Conservation (phyloP, 2,888 invertebrate species). For the Pherbina coryleti region DNA sequence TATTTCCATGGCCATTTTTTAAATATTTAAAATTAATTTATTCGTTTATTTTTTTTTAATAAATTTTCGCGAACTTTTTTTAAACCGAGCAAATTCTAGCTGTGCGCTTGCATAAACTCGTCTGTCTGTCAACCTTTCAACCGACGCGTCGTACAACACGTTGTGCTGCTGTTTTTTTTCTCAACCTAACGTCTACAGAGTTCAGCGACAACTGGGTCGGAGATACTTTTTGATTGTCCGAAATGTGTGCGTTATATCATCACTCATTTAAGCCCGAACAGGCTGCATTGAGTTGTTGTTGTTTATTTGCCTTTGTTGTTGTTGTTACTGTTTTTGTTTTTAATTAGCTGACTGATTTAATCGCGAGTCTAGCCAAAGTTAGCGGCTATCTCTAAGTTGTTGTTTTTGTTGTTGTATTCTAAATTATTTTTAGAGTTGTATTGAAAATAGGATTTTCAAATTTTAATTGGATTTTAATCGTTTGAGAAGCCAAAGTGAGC, state of each 20-base stretch:
- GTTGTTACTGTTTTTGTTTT: neutral
- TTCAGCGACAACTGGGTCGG: neutral
- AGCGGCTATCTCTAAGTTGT: neutral
- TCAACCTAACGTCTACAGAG: neutral
- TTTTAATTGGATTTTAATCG: neutral
- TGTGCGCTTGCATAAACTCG: too few species aligned
- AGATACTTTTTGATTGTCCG: neutral
- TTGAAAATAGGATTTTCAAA: neutral
- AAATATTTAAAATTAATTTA: too few species aligned
- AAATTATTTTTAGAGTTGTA: too few species aligned
- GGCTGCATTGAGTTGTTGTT: too few species aligned
- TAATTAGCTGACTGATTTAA: neutral
- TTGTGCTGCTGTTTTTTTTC: neutral
- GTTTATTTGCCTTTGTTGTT: too few species aligned
- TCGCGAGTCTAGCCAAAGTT: neutral
- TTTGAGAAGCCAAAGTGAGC: neutral
- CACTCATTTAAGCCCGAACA: too few species aligned
- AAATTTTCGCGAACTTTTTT: neutral
- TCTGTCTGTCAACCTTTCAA: neutral
- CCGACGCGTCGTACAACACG: neutral
- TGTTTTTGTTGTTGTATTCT: too few species aligned
- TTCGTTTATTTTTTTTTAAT: too few species aligned
- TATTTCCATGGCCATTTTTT: conserved; percentile 46
- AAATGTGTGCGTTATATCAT: too few species aligned
- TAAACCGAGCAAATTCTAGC: neutral